A percentile compares a stretch with the other conserved stretches of the same genome.
Evolutionary conservation across 2,113 vertebrate genomes (phyloP).

Genomic region (Chionis minor): DNA sequence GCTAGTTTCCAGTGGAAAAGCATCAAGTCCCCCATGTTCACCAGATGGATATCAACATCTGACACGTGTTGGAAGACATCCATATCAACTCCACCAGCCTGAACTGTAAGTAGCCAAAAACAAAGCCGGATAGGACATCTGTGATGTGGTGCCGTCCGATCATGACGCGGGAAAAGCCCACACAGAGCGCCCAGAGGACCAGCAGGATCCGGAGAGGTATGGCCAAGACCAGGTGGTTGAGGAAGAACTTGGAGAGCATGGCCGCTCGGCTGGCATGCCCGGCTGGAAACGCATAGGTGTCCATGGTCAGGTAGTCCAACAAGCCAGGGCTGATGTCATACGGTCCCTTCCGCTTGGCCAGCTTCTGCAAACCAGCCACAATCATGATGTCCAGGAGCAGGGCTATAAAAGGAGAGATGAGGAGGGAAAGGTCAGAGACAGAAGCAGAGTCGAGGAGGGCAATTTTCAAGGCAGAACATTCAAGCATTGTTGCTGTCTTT

Average conservation of each 20-base stretch:
- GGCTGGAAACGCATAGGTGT: slow-evolving; percentile 91
- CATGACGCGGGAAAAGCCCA: slow-evolving; percentile 90
- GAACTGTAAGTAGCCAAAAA: slow-evolving; percentile 90
- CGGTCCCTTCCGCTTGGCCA: slow-evolving; percentile 88
- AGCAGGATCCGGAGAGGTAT: slow-evolving; percentile 91
- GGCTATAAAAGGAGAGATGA: slow-evolving; percentile 66
- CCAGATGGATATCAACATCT: slow-evolving; percentile 91
- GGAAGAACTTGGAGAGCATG: slow-evolving; percentile 96
- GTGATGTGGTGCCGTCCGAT: slow-evolving; percentile 93
- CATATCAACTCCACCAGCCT: slow-evolving; percentile 93
- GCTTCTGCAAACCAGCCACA: slow-evolving; percentile 89
- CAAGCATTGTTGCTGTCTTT: not conserved
- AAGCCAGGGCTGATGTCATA: slow-evolving; percentile 87
- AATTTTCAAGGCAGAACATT: not conserved
- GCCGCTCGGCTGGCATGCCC: slow-evolving; percentile 91
- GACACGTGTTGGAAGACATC: slow-evolving; percentile 92
- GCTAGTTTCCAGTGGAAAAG: not conserved
- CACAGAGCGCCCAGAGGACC: slow-evolving; percentile 91
- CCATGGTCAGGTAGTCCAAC: slow-evolving; percentile 90
- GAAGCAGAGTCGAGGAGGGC: not conserved
- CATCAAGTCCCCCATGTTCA: not conserved
- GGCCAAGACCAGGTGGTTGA: slow-evolving; percentile 93
- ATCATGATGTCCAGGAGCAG: slow-evolving; percentile 90
- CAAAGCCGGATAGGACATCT: slow-evolving; percentile 89
- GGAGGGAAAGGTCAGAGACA: not conserved